These are phyloP conservation scores for Acropora tenuis DNA, from an alignment of 64 coral and sea anemone genomes.

Conservation along the genomic window DNA sequence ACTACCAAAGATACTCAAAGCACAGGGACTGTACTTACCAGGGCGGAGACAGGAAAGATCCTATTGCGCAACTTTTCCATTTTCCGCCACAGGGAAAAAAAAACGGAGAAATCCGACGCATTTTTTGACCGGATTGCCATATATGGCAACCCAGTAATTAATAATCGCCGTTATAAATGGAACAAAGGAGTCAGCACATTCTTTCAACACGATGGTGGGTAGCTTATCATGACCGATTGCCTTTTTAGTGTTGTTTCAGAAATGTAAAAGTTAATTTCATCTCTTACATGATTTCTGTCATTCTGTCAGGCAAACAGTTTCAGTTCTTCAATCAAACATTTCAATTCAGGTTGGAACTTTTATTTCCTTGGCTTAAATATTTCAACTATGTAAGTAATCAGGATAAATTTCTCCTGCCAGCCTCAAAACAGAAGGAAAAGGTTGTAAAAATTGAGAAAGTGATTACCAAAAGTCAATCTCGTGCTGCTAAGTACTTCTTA, in stretches of 20 bases:
- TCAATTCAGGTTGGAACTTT: conserved; percentile 11
- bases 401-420: background rate
- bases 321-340: background rate
- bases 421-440: background rate
- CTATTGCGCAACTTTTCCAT: no score
- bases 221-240: no score
- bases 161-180: no score
- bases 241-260: background rate
- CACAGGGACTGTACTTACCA: no score
- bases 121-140: no score
- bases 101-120: no score
- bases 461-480: conserved; percentile 9
- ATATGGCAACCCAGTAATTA: no score
- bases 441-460: conserved; percentile 3
- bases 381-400: conserved; percentile 4
- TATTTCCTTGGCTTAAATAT: conserved; percentile 18
- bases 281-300: conserved; percentile 1
- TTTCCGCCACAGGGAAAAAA: no score
- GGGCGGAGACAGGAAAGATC: no score
- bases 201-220: no score
- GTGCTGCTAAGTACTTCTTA: background rate
- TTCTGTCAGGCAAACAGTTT: conserved; percentile 7
- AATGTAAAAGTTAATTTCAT: background rate
- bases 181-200: no score
- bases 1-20: no score